These are phyloP conservation scores for Orussus abietinus DNA, from an alignment of 1,140 invertebrate genomes.

Conservation along the genomic window DNA sequence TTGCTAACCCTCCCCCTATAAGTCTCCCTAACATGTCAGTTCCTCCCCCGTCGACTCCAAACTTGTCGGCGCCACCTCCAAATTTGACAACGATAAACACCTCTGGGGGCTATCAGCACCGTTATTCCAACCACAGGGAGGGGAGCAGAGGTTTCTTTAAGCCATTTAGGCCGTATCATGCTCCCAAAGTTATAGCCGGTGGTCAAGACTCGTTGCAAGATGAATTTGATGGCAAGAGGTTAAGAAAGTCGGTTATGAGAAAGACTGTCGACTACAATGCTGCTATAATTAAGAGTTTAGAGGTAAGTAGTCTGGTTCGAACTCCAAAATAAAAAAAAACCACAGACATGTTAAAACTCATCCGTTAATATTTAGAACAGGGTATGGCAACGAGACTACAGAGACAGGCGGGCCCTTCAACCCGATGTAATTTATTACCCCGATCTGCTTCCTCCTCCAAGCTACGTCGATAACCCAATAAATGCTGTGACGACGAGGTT, in stretches of 20 bases:
- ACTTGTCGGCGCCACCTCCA: slow-evolving; percentile 48
- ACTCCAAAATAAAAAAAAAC: slow-evolving; percentile 1
- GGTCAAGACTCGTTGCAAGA: slow-evolving; percentile 56
- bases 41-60: slow-evolving; percentile 45
- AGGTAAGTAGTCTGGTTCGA: slow-evolving; percentile 58
- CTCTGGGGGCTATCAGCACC: slow-evolving; percentile 42
- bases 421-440: slow-evolving; percentile 89
- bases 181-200: slow-evolving; percentile 46
- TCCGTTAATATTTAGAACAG: slow-evolving; percentile 63
- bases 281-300: slow-evolving; percentile 87
- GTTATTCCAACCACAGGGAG: slow-evolving; percentile 45
- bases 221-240: slow-evolving; percentile 93
- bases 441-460: slow-evolving; percentile 82
- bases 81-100: slow-evolving; percentile 49
- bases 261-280: slow-evolving; percentile 99
- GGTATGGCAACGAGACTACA: slow-evolving; percentile 88
- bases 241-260: slow-evolving; percentile 93
- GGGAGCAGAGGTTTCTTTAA: slow-evolving; percentile 47
- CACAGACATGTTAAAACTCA: slow-evolving; percentile 2
- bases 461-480: slow-evolving; percentile 90
- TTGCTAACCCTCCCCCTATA: slow-evolving; percentile 47
- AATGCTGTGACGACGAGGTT: slow-evolving; percentile 96
- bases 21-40: slow-evolving; percentile 51
- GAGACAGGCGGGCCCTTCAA: slow-evolving; percentile 81
- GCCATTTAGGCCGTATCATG: slow-evolving; percentile 52